Base-by-base conservation (phyloP, 2,888 invertebrate genomes). In the Synanthedon formicaeformis region DNA sequence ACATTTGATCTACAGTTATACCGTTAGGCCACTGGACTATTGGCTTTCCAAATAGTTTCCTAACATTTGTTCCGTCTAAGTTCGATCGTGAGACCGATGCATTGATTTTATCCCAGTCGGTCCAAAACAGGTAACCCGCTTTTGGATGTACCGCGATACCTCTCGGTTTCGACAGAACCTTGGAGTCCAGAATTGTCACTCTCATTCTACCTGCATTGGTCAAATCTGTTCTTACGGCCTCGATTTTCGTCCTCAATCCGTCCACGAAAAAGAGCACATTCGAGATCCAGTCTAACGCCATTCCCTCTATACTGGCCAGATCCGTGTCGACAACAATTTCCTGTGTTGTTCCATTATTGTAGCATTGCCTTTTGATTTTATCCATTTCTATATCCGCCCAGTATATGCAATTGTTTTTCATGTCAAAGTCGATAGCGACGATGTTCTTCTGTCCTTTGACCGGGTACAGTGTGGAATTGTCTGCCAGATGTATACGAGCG, bases 201-300 rank as follows among this genome's bases (percentile, higher is more conserved):
- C 96, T 83, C 92, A 94, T 94, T 65, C 93, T 88, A 0, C 93
- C 93, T 54, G 80, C 73, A 52, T 70, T 75, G 1, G 88, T 84
- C 56, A 90, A 78, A 64, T 89, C 80, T 0, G 93, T 94, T 52
- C 93, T 88, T 2, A 96, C 92, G 1, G 96, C 91, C 76, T 96
- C 95, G 55, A 97, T 95, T 68, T 92, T 92, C 62, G 92, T 91
- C 45, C 91, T 88, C 53, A 91, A 89, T 0, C 95, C 94, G 68
- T 97, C 96, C 0, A 96, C 94, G 73, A 96, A 96, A 80, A 95
- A 97, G 13, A 97, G 75, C 54, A 94, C 92, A 55, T 94, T 92
- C 0, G 94, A 94, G 12, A 96, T 91, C 95, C 96, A 97, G 76
- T 97, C 97, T 52, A 93, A 90, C 0, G 96, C 94, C 92, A 97